A percentile compares a stretch with the other conserved stretches of the same genome.
Conservation (phyloP, 2,797 vertebrate species). For the Dendrocincla fuliginosa region DNA sequence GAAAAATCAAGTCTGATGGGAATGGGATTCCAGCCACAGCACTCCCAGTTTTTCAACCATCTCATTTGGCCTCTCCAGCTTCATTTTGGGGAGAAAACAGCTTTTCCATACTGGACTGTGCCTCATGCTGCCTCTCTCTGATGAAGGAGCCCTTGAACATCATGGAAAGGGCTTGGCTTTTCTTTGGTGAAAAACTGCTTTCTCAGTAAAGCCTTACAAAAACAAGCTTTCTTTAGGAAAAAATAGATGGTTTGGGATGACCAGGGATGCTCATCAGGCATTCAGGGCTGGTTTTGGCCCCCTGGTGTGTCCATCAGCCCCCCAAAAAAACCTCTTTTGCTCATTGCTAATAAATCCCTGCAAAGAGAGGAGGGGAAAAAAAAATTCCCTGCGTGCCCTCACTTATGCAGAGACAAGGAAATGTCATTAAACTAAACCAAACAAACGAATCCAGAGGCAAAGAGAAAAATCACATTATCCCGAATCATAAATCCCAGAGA, state of each 20-base stretch:
- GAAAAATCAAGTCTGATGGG: neutral
- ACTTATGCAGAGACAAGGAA: constrained; percentile 10
- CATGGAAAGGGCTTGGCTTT: neutral
- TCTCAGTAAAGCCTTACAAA: neutral
- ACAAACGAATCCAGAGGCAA: constrained; percentile 33
- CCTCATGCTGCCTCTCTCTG: neutral
- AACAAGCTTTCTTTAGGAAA: neutral
- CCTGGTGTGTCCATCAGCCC: neutral
- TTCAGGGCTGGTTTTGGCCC: neutral
- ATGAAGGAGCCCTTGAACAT: neutral
- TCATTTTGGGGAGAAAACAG: neutral
- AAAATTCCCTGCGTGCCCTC: neutral
- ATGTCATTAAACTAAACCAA: constrained; percentile 12
- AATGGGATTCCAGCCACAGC: neutral
- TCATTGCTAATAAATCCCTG: neutral
- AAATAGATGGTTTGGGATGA: neutral
- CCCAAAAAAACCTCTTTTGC: neutral
- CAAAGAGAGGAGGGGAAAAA: neutral
- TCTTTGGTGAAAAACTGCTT: neutral
- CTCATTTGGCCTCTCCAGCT: accelerated
- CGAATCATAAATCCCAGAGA: constrained; percentile 7
- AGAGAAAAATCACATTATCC: constrained; percentile 20
- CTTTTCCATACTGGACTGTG: neutral
- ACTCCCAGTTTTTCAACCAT: neutral
- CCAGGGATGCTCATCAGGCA: accelerated